Evolutionary conservation across 2,113 vertebrate species (phyloP).

Genomic region (Rhadina sibilatrix): DNA sequence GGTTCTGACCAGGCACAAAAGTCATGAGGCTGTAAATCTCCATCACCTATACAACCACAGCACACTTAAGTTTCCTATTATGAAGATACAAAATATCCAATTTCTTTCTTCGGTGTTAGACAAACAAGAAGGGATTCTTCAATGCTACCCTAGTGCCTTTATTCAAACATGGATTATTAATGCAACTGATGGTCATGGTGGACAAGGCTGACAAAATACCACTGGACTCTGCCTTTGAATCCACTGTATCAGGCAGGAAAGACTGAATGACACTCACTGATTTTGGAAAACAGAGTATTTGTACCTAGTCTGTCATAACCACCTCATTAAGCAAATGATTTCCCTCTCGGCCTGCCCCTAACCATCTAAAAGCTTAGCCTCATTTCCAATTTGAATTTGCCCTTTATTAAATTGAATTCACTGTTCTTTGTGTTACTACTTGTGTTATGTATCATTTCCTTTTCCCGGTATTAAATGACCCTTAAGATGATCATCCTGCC

Average conservation of each 20-base stretch:
- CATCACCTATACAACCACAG: background rate
- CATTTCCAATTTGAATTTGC: conserved; percentile 47
- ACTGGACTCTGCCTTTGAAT: fast-evolving
- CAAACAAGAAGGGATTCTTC: background rate
- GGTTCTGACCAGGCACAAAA: background rate
- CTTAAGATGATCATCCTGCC: conserved; percentile 11
- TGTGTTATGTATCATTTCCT: conserved; percentile 48
- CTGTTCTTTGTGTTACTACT: conserved; percentile 31
- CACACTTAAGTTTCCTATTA: background rate
- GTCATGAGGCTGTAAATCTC: background rate
- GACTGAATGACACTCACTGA: background rate
- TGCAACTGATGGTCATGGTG: background rate
- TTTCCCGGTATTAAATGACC: conserved; percentile 24
- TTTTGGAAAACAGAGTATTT: background rate
- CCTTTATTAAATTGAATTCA: conserved; percentile 51
- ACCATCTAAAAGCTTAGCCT: conserved; percentile 29
- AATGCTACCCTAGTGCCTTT: background rate
- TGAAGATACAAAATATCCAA: background rate
- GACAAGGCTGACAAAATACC: background rate
- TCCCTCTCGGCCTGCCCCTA: background rate
- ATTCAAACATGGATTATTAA: background rate
- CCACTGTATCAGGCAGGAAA: background rate
- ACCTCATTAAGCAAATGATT: conserved; percentile 43
- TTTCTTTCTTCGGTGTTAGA: background rate
- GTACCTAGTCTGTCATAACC: background rate